Base-by-base conservation (phyloP, 1,140 invertebrate species). In the Gonatopus flavifemur region DNA sequence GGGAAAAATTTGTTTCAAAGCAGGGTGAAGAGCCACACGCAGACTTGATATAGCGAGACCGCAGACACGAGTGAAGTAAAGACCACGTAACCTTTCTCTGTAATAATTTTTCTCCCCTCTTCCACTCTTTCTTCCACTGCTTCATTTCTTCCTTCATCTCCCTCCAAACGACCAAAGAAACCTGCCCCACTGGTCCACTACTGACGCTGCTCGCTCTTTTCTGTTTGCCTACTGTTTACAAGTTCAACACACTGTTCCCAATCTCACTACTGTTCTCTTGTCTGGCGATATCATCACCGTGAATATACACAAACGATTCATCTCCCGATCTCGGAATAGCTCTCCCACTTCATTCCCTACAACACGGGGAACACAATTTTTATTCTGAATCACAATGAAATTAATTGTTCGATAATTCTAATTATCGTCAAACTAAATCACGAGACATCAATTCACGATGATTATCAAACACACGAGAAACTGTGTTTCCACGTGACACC, bases 271-370 rank as follows among this genome's bases (percentile, higher is more conserved):
- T 41, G 48, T 39, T 41, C 59, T 59, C 41, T 59, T 55, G 47
- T 56, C 45, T 47, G 16, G 16, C 47, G 64, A 70, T 69, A 48
- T 52, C 55, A 69, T 70, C 68, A 44, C 40, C 40, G 39, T 39
- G 49, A 54, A 47, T 52, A 60, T 58, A 56, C 49, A 55, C 45
- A 67, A 59, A 58, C 68, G 59, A 67, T 70, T 70, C 69, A 63
- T 70, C 68, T 64, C 66, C 59, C 58, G n/a, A n/a, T n/a, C n/a
- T n/a, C n/a, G n/a, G n/a, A n/a, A n/a, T n/a, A n/a, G n/a, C n/a
- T n/a, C n/a, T n/a, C n/a, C n/a, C n/a, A n/a, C n/a, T n/a, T n/a
- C n/a, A n/a, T n/a, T n/a, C n/a, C n/a, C n/a, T n/a, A n/a, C n/a
- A n/a, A n/a, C n/a, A n/a, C n/a, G n/a, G n/a, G n/a, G n/a, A n/a